Evolutionary conservation across 2,888 invertebrate species (phyloP).

Genomic region (Volucella bombylans): DNA sequence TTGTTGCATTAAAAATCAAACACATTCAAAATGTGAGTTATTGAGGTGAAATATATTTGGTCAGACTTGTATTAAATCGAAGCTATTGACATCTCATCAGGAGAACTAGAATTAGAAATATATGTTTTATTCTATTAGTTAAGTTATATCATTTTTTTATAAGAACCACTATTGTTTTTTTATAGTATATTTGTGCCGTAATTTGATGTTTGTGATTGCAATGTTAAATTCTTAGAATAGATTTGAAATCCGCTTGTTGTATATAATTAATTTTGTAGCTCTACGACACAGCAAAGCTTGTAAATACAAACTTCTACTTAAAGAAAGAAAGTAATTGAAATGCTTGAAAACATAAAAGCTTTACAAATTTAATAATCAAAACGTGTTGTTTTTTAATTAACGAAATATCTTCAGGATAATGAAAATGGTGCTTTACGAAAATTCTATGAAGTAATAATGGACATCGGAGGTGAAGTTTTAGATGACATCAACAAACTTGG

Average conservation of each 20-base stretch:
- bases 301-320: constrained; percentile 38
- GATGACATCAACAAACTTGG: constrained; percentile 87
- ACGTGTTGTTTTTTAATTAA: constrained; percentile 12
- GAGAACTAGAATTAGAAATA: too few species aligned
- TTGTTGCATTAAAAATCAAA: too few species aligned
- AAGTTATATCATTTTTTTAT: neutral
- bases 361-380: neutral
- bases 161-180: neutral
- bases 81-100: too few species aligned
- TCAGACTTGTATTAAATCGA: too few species aligned
- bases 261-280: constrained; percentile 33
- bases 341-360: constrained; percentile 50
- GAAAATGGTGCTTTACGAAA: constrained; percentile 90
- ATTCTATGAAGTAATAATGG: constrained; percentile 91
- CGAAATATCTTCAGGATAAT: constrained; percentile 84
- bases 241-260: constrained; percentile 33
- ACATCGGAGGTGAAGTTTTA: constrained; percentile 89
- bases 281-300: constrained; percentile 62
- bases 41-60: too few species aligned
- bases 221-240: constrained; percentile 12
- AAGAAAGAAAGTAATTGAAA: constrained; percentile 25
- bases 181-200: neutral
- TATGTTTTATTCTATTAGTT: too few species aligned
- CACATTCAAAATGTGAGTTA: too few species aligned
- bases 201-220: constrained; percentile 15